Conservation (phyloP, 2,888 invertebrate genomes). For the Troides aeacus region DNA sequence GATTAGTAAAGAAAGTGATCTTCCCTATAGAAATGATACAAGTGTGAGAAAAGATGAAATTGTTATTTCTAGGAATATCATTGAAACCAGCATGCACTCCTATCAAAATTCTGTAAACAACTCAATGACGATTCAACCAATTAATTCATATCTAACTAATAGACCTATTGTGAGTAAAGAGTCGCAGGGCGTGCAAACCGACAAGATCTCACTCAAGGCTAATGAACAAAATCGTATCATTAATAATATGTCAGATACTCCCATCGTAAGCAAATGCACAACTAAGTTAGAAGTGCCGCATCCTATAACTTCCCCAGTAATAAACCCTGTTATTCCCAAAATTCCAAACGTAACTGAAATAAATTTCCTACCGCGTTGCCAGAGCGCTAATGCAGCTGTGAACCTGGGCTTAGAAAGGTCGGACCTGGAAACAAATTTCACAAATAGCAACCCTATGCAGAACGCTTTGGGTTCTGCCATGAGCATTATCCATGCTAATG, state of each 20-base stretch:
- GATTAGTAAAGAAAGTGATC: slow-evolving; percentile 60
- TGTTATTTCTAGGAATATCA: slow-evolving; percentile 62
- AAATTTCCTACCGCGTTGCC: slow-evolving; percentile 71
- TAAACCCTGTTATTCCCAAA: slow-evolving; percentile 71
- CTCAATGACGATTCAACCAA: slow-evolving; percentile 71
- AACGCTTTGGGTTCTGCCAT: slow-evolving; percentile 59
- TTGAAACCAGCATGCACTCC: slow-evolving; percentile 60
- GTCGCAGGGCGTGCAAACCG: slow-evolving; percentile 67
- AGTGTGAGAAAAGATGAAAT: slow-evolving; percentile 66
- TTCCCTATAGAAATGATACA: slow-evolving; percentile 61
- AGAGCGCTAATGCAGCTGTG: slow-evolving; percentile 70
- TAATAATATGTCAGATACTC: slow-evolving; percentile 54
- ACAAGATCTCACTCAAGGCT: slow-evolving; percentile 59
- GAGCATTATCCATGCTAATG: slow-evolving; percentile 54
- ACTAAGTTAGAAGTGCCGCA: slow-evolving; percentile 74
- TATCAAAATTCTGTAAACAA: slow-evolving; percentile 62
- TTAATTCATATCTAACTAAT: slow-evolving; percentile 63
- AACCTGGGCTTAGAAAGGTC: slow-evolving; percentile 64
- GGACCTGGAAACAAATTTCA: slow-evolving; percentile 60
- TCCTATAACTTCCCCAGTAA: slow-evolving; percentile 73
- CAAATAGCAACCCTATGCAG: slow-evolving; percentile 52
- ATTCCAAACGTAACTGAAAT: slow-evolving; percentile 67
- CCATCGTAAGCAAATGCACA: slow-evolving; percentile 61
- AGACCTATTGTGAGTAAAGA: slow-evolving; percentile 63
- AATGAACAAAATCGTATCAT: slow-evolving; percentile 57